Base-by-base conservation (phyloP, 2,797 vertebrate genomes). In the Poecilia picta region DNA sequence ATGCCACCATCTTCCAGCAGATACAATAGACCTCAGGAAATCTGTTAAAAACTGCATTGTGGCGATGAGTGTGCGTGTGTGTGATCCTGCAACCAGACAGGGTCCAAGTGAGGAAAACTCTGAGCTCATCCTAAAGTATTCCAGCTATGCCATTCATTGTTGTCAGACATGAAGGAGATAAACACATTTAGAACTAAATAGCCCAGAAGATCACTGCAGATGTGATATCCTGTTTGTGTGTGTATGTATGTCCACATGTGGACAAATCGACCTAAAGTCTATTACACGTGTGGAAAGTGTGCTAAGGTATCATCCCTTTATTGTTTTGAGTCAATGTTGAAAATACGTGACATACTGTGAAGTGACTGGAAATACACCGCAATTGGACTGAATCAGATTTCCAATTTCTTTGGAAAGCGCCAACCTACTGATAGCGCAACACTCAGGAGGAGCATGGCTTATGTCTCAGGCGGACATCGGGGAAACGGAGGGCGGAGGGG, bases 1-100 rank as follows among this genome's bases (percentile, higher is more conserved):
- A 95, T 90, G 85, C 90, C 88, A 92, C 86, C 89, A 88, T 91
- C 83, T 88, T 92, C 82, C 81, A 84, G 84, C 90, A 92, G 92
- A 95, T 93, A 95, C 92, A 95, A 95, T 90, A 92, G 91, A 91
- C 89, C 72, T 78, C 93, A 96, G 94, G 94, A 97, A 95, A 93
- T 92, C 91, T 92, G 93, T 77, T 94, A 92, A 95, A 71, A 89
- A 78, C 88, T 49, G 51, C 83, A 94, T 90, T 93, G 89, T 73
- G 84, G 83, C 64, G 81, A 51, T 80, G 57, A 49, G 83, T 41
- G 73, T 53, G 85, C 16, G 64, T 47, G 49, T 49, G 47, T 51
- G 68, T 47, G 57, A 62, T 28, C 70, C 46, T 62, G 16, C 31
- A 74, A 81, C 72, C 76, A 91, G 89, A 93, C 88, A 91, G 88